phyloP scores from a whole-genome alignment of 2,113 vertebrate species.

The Nesogale talazaci region DNA sequence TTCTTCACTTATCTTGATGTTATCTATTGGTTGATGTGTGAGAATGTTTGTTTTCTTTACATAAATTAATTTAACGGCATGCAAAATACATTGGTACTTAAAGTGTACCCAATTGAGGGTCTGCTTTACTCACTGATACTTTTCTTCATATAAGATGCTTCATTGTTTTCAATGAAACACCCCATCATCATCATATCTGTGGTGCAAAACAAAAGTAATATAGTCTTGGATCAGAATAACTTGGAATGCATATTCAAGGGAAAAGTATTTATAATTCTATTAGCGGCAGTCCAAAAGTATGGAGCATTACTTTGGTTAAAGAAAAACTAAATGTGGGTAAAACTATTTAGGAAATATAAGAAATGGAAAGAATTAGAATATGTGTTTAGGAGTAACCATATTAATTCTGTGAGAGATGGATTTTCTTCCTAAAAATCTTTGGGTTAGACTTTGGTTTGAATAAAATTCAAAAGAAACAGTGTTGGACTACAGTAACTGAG shows the following conservation, averaged over 20 bases:
- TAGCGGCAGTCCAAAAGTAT: slow-evolving; percentile 71
- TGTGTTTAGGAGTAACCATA: slow-evolving; percentile 70
- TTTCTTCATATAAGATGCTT: slow-evolving; percentile 46
- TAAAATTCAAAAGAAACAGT: slow-evolving; percentile 73
- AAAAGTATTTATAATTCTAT: slow-evolving; percentile 77
- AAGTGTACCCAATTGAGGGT: background rate
- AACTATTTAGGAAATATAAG: slow-evolving; percentile 82
- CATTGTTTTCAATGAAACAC: background rate
- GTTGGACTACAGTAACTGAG: background rate
- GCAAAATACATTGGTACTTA: background rate
- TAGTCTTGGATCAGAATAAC: slow-evolving; percentile 72
- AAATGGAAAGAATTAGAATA: slow-evolving; percentile 82
- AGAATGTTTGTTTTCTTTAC: too few species aligned
- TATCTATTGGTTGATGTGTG: too few species aligned
- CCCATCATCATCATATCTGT: slow-evolving; percentile 44
- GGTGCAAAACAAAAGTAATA: slow-evolving; percentile 71
- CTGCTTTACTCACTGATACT: background rate
- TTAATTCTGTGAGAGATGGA: slow-evolving; percentile 64
- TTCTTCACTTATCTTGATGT: too few species aligned
- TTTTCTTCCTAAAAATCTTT: slow-evolving; percentile 63
- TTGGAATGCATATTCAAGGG: slow-evolving; percentile 75
- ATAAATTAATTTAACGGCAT: background rate
- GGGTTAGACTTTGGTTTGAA: slow-evolving; percentile 63
- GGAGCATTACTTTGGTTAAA: slow-evolving; percentile 80
- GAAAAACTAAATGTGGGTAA: slow-evolving; percentile 78